A percentile compares a stretch with the other conserved stretches of the same genome.
phyloP scores from a whole-genome alignment of 1,140 invertebrate genomes.

The Trichonephila clavata region DNA sequence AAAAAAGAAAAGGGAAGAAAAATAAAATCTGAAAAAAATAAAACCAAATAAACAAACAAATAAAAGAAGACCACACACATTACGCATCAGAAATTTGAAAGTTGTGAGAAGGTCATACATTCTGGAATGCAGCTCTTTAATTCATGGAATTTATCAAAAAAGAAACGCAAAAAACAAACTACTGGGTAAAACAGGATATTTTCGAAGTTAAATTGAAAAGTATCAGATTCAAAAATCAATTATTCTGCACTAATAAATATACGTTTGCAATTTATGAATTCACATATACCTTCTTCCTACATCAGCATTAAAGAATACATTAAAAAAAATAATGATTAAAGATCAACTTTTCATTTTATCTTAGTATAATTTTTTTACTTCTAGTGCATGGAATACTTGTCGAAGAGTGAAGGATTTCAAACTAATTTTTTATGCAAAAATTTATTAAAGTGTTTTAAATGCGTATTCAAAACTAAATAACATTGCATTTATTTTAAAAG shows the following conservation, averaged over 20 bases:
- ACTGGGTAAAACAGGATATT: not conserved
- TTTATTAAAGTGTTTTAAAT: too few species aligned
- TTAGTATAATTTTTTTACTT: too few species aligned
- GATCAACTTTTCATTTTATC: too few species aligned
- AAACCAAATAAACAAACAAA: not conserved
- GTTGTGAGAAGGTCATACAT: slow-evolving; percentile 8
- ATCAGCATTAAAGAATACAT: not conserved
- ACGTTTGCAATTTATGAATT: not conserved
- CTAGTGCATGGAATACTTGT: too few species aligned
- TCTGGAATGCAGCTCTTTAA: not conserved
- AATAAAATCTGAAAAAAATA: slow-evolving; percentile 20
- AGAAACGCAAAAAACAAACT: not conserved
- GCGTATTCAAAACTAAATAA: too few species aligned
- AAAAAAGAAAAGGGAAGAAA: not conserved
- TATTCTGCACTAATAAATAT: not conserved
- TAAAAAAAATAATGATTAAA: not conserved
- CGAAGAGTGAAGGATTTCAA: too few species aligned
- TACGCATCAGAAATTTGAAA: slow-evolving; percentile 6
- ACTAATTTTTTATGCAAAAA: too few species aligned
- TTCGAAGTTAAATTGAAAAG: not conserved
- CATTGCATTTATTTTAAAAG: too few species aligned
- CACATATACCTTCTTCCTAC: too few species aligned
- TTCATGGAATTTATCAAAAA: not conserved
- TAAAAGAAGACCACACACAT: not conserved
- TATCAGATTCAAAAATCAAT: not conserved